These are phyloP conservation scores for Pseudolaguvia tuberculata DNA, from an alignment of 2,113 vertebrate genomes.

Conservation along the genomic window DNA sequence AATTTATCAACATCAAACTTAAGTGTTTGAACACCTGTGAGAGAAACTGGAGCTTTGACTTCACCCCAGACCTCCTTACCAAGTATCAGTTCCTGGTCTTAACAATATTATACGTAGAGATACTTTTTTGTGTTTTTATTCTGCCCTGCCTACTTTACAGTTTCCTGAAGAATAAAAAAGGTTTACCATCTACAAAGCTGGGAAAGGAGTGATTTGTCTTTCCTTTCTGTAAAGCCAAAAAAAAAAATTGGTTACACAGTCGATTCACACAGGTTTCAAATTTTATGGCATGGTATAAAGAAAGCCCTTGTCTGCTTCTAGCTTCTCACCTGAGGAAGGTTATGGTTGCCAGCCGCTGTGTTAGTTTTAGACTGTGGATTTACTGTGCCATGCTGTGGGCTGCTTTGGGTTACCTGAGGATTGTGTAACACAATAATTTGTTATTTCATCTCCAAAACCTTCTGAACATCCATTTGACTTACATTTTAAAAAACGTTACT, in stretches of 20 bases:
- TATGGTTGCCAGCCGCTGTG: constrained; percentile 27
- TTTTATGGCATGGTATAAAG: constrained; percentile 13
- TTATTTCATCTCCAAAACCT: not conserved
- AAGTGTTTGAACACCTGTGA: too few species aligned
- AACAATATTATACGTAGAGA: too few species aligned
- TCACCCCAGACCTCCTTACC: too few species aligned
- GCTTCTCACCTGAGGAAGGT: constrained; percentile 31
- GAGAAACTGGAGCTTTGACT: too few species aligned
- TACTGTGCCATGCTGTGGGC: constrained; percentile 14
- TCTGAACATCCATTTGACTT: constrained; percentile 4
- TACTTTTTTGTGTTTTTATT: too few species aligned
- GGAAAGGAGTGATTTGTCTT: constrained; percentile 91
- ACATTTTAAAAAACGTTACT: not conserved
- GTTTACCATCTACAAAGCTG: constrained; percentile 97
- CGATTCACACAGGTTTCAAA: constrained; percentile 62
- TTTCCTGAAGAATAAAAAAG: constrained; percentile 19
- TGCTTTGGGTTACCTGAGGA: constrained; percentile 27
- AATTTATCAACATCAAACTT: too few species aligned
- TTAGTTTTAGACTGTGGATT: constrained; percentile 32
- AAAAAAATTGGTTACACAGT: constrained; percentile 11
- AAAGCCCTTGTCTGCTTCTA: not conserved
- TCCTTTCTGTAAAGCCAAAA: constrained; percentile 67
- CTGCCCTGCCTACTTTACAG: too few species aligned
- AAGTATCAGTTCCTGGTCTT: too few species aligned
- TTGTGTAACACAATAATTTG: not conserved